Base-by-base conservation (phyloP, 2,888 invertebrate genomes). In the Aquatica leii region DNA sequence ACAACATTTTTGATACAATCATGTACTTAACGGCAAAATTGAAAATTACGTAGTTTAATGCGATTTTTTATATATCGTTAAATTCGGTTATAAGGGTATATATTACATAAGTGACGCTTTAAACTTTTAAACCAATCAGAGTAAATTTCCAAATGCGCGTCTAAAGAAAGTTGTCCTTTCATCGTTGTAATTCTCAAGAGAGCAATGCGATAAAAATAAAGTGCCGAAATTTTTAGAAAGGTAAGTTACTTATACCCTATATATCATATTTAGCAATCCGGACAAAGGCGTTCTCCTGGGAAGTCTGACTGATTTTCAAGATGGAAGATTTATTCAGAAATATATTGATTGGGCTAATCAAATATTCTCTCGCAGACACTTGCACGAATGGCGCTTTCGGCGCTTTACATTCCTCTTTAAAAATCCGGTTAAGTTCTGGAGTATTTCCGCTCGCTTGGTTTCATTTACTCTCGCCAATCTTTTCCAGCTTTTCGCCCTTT, bases 271-370 rank as follows among this genome's bases (percentile, higher is more conserved):
- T 68, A 69, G 67, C 67, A 69, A 69, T 70, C 69, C 62, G 64
- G 56, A 69, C 67, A 69, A 69, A 69, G 67, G 65, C 59, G 54
- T 31, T 64, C 67, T 59, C 67, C 24, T 41, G 66, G 61, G 67
- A 57, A 41, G 65, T 56, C 41, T 43, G 59, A 51, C 54, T 61
- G 67, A 61, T 65, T 65, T 65, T 57, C 65, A 66, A 59, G 59
- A 59, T 63, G 62, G 62, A 55, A 60, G 59, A 66, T 66, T 66
- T 66, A 66, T 62, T 62, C 53, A 69, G 67, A 68, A 70, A 69
- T 67, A 66, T 74, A 74, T 74, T 73, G 74, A 74, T 74, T 74
- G 73, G 64, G 66, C 72, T 74, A 74, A 74, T 74, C 73, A 73
- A 73, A 72, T 71, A 69, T 66, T 70, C 69, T 68, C 65, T 61